Base-by-base conservation (phyloP, 2,888 invertebrate genomes). In the Acronicta leporina region DNA sequence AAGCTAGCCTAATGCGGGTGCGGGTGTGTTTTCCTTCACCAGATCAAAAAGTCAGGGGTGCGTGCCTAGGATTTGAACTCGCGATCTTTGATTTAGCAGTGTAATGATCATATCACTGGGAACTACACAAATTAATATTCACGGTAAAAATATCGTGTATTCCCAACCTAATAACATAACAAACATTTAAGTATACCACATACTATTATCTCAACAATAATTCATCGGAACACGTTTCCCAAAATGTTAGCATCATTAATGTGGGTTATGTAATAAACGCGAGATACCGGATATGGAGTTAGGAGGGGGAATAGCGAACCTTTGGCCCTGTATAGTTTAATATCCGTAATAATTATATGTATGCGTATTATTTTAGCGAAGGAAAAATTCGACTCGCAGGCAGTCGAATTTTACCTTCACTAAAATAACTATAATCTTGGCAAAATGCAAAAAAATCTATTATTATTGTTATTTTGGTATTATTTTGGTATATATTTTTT, bases 231-330 rank as follows among this genome's bases (percentile, higher is more conserved):
- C 64, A 62, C 58, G 55, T 72, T 52, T 51, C 53, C 50, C 35
- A 27, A 52, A 20, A 52, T 55, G 46, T 50, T 52, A 13, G 11
- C 70, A 67, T 62, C 60, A 76, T 76, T 77, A 79, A 73, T 63
- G 65, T 52, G 16, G 59, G 45, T 42, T 67, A 64, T 51, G 64
- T 65, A 58, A 69, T 76, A 69, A 73, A 61, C 70, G 62, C 40
- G 49, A 59, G 64, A 56, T 61, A 73, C 60, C 70, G 70, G 63
- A 67, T 69, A 64, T 55, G 46, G 53, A 60, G 70, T 40, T 48
- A 15, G 33, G 40, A 48, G 48, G 55, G 70, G 53, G 53, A 75
- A 15, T 54, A 35, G 35, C 1, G 20, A 59, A 25, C 63, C 55
- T 67, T 53, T 67, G 67, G 57, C 77, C 60, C 74, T 51, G 11